Base-by-base conservation (phyloP, 1,140 invertebrate species). In the Hesperophylax magnus region DNA sequence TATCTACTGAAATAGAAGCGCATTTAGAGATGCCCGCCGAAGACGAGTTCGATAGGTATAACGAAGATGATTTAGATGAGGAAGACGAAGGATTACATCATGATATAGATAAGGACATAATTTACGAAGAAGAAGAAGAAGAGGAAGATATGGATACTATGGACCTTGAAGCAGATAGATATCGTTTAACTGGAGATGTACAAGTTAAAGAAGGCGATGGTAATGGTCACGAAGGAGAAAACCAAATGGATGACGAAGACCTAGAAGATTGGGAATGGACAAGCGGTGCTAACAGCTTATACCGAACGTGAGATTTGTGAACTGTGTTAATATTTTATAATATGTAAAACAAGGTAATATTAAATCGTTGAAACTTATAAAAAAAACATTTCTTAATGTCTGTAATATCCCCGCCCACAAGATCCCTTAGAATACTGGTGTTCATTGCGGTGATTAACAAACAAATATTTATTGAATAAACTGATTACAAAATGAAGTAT, bases 211-310 rank as follows among this genome's bases (percentile, higher is more conserved):
- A 77, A 77, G 54, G 84, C 81, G 78, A 85, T 86, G 78, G 79
- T 2, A 47, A 47, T 47, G 39, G 39, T 47, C 39, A 84, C 85
- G 78, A 86, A 85, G 24, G 85, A 84, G 74, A 85, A 22, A 74
- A 87, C 58, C 85, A 86, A 67, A 85, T 88, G 22, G 84, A 86
- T n/a, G 87, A 89, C 72, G 75, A 81, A 22, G 85, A 85, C 39
- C 67, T 88, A 14, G 87, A 89, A 54, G 89, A 88, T 72, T 90
- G 89, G 89, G 89, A 90, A 77, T 89, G 87, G 87, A 89, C 89
- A 11, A 85, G 61, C 56, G 76, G 39, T 27, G 80, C 67, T 18
- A 79, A 81, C 53, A 81, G 67, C 47, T 69, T 77, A 34, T 54
- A 77, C 24, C 54, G 78, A 72, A 72, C 53, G 60, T 72, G 78